Evolutionary conservation across 2,888 invertebrate species (phyloP), one percentile per base, ranked within the genome.

Genomic region (Calameuta idolon): DNA sequence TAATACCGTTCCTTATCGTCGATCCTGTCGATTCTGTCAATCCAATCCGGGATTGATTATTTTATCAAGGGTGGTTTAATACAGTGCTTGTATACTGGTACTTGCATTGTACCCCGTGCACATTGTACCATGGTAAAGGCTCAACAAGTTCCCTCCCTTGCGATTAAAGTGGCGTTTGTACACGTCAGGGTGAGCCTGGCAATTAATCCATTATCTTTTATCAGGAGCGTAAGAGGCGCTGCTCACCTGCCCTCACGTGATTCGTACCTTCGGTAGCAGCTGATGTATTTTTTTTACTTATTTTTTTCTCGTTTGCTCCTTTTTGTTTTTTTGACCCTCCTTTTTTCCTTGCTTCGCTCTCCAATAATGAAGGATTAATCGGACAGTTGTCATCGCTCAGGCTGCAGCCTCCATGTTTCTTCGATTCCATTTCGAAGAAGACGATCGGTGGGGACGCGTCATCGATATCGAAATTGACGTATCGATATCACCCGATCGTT

Each of bases 341-440:
- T n/a, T 55, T 55, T 23, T 23, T 37, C 12, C 12, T 55, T 55
- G 55, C 55, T 9, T 23, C 9, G 23, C 23, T 55, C 73, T 74
- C 79, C 79, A 78, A 80, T 86, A 87, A 87, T 85, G 85, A 87
- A 84, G 88, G 88, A 90, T 90, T 89, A 89, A 86, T 88, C 86
- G 79, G 83, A 77, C 79, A 85, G 87, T 88, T 89, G 87, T 89
- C 77, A 69, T 77, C 77, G 77, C 34, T 75, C 90, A 87, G 89
- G 23, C 55, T 55, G 55, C 89, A 89, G 87, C 83, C 81, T 34
- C 74, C 77, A 68, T 71, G 77, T 73, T 77, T 82, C 78, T 76
- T 81, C 80, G 79, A 82, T 81, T 79, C 77, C 77, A 76, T 69
- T 76, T 76, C 78, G 79, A 75, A 68, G 78, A 73, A 68, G 77